Evolutionary conservation across 1,140 invertebrate species (phyloP).

Genomic region (Colletes latitarsis): DNA sequence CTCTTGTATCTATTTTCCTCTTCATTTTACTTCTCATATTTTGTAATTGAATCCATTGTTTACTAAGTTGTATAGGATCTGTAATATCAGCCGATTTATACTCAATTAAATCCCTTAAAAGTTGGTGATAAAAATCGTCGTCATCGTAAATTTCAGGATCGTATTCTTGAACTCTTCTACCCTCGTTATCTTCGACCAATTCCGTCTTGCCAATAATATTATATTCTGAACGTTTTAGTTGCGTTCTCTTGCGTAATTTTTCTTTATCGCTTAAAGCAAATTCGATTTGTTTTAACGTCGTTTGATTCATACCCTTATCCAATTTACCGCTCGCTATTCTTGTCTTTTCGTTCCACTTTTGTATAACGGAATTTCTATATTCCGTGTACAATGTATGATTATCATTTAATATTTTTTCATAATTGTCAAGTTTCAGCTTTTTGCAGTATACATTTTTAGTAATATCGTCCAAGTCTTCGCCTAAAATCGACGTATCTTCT

Average conservation of each 20-base stretch:
- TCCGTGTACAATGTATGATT: constrained; percentile 85
- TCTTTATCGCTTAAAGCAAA: constrained; percentile 90
- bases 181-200: constrained; percentile 68
- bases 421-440: constrained; percentile 84
- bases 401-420: constrained; percentile 84
- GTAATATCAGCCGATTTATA: constrained; percentile 91
- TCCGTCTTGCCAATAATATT: constrained; percentile 85
- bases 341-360: constrained; percentile 97
- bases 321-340: constrained; percentile 84
- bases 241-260: constrained; percentile 90
- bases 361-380: constrained; percentile 90
- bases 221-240: constrained; percentile 89
- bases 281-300: constrained; percentile 93
- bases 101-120: constrained; percentile 95
- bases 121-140: constrained; percentile 97
- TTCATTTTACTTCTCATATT: constrained; percentile 95
- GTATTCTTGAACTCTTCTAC: constrained; percentile 83
- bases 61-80: constrained; percentile 90
- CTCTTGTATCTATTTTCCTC: constrained; percentile 93
- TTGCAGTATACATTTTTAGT: constrained; percentile 78
- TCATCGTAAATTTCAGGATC: constrained; percentile 97
- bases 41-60: constrained; percentile 95
- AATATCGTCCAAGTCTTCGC: constrained; percentile 77
- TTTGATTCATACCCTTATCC: constrained; percentile 86
- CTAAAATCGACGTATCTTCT: constrained; percentile 67